Conservation (phyloP, 2,888 invertebrate genomes). For the Halictus ligatus region DNA sequence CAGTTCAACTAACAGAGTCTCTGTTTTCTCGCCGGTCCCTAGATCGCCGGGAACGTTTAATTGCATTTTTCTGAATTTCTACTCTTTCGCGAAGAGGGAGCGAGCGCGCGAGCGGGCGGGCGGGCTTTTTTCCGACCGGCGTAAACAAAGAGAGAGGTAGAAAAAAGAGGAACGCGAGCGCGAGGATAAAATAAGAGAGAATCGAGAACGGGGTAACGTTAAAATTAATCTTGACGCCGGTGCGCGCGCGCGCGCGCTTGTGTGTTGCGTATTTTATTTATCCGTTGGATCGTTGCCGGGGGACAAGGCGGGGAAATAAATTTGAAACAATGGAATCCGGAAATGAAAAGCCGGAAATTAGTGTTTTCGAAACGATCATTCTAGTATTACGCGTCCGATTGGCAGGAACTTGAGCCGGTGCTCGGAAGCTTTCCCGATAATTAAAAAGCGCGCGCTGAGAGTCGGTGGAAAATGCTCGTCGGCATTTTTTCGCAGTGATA, state of each 20-base stretch:
- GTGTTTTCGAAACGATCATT: neutral
- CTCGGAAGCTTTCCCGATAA: conserved; percentile 33
- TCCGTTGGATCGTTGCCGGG: neutral
- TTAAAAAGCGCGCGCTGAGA: conserved; percentile 22
- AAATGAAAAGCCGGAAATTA: neutral
- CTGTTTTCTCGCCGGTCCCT: conserved; percentile 13
- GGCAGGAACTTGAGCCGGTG: neutral
- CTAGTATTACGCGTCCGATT: conserved; percentile 14
- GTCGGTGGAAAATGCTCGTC: neutral
- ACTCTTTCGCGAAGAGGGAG: neutral
- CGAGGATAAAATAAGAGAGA: neutral
- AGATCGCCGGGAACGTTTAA: conserved; percentile 27
- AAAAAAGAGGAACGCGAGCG: neutral
- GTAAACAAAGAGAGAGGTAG: neutral
- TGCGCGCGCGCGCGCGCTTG: no score
- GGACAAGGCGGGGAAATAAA: neutral
- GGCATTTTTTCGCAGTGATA: conserved; percentile 17
- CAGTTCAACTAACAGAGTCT: conserved; percentile 7
- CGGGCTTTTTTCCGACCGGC: neutral
- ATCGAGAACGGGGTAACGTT: neutral
- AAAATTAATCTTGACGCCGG: neutral
- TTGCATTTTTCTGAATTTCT: conserved; percentile 22
- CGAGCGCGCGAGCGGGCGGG: no score
- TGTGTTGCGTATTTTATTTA: neutral
- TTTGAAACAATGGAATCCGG: neutral